phyloP scores from a whole-genome alignment of 35 echinoderm and acorn worm genomes.

The Lytechinus pictus region DNA sequence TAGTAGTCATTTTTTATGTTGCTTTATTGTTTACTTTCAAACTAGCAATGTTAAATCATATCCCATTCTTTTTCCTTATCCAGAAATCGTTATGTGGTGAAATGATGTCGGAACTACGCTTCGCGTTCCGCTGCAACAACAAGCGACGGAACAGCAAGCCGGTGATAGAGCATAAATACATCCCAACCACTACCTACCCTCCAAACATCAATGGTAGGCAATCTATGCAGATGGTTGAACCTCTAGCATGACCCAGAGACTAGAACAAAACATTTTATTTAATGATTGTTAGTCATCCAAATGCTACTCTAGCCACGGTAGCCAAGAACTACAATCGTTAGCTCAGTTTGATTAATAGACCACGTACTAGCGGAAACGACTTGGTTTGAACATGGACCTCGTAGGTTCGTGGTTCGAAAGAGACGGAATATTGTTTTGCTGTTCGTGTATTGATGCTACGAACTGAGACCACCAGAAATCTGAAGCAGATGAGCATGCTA shows the following conservation, averaged over 20 bases:
- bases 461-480: background rate
- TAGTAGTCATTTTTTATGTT: too few species aligned
- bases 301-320: background rate
- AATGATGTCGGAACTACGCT: constrained; percentile 93
- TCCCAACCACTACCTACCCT: constrained; percentile 70
- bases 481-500: background rate
- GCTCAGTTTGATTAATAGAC: background rate
- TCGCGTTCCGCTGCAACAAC: constrained; percentile 87
- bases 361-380: background rate
- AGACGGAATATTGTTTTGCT: background rate
- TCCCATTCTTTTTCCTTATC: background rate
- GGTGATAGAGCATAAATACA: constrained; percentile 74
- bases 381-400: background rate
- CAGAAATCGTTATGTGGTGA: constrained; percentile 98
- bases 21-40: too few species aligned
- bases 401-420: background rate
- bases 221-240: constrained; percentile 80
- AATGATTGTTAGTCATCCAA: background rate
- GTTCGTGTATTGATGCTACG: background rate
- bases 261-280: background rate
- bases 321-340: background rate
- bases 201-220: constrained; percentile 67
- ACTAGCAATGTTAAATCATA: background rate
- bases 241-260: constrained; percentile 67
- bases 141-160: constrained; percentile 75